phyloP scores from a whole-genome alignment of 2,888 invertebrate genomes.

The Drosophila anomalata region DNA sequence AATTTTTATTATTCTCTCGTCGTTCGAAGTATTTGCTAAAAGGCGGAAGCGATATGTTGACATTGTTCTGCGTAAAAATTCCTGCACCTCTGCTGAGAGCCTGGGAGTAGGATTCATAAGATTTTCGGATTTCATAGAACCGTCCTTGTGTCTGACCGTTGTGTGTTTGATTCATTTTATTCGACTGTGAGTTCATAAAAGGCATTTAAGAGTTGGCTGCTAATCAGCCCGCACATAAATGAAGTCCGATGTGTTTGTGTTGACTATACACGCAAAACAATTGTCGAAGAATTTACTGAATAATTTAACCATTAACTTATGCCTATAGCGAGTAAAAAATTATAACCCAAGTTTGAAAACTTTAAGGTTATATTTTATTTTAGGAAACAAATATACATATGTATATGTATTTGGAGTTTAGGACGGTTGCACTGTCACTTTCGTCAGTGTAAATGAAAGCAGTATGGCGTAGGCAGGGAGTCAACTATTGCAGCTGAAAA shows the following conservation, averaged over 20 bases:
- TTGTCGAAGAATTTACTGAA: not conserved
- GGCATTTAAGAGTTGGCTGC: conserved; percentile 60
- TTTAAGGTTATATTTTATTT: too few relatives aligned
- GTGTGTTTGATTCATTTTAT: conserved; percentile 47
- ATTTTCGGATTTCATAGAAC: conserved; percentile 1
- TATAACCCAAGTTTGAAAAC: too few relatives aligned
- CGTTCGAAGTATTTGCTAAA: conserved; percentile 59
- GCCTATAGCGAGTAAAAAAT: not conserved
- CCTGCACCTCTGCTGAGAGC: conserved; percentile 13
- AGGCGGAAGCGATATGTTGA: conserved; percentile 80
- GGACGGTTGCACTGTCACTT: too few relatives aligned
- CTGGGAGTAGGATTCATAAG: conserved; percentile 42
- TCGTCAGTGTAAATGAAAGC: not conserved
- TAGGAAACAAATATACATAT: too few relatives aligned
- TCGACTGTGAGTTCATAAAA: conserved; percentile 72
- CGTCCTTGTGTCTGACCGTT: conserved; percentile 22
- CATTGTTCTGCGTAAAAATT: conserved; percentile 72
- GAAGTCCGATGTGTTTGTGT: conserved; percentile 54
- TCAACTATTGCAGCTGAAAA: conserved; percentile 57
- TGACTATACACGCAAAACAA: conserved; percentile 38
- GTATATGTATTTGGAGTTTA: too few relatives aligned
- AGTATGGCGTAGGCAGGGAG: conserved; percentile 5
- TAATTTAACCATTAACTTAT: not conserved
- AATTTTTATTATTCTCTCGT: conserved; percentile 72
- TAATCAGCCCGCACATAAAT: conserved; percentile 58